These are phyloP conservation scores for Enteromius unitaeniatus DNA, from an alignment of 2,797 vertebrate species.

Conservation along the genomic window DNA sequence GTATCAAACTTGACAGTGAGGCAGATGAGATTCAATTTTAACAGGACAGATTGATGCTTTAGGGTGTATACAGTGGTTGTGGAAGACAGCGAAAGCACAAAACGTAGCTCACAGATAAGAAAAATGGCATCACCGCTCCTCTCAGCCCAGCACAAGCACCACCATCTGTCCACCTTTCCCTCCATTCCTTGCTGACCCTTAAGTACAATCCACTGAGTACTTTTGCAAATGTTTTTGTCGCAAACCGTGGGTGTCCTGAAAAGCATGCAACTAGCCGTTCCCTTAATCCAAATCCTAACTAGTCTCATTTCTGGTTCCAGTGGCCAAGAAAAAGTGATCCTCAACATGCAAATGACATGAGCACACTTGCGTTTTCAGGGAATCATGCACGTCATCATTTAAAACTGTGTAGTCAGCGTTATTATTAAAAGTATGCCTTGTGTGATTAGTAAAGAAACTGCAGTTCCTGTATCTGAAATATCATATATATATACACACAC, in stretches of 20 bases:
- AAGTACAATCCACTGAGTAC: constrained; percentile 23
- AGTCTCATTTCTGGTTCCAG: neutral
- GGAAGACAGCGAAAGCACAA: constrained; percentile 32
- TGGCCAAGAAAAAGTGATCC: neutral
- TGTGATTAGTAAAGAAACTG: constrained; percentile 52
- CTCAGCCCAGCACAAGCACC: constrained; percentile 30
- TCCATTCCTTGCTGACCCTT: constrained; percentile 15
- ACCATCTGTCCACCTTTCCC: constrained; percentile 45
- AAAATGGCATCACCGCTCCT: constrained; percentile 31
- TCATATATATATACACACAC: neutral
- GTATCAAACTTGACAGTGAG: neutral
- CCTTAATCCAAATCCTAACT: constrained; percentile 25
- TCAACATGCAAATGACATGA: constrained; percentile 31
- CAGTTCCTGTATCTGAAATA: constrained; percentile 46
- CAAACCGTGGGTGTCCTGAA: constrained; percentile 16
- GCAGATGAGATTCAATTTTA: constrained; percentile 3
- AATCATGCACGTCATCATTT: neutral
- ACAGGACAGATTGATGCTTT: constrained; percentile 16
- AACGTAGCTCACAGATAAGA: constrained; percentile 1
- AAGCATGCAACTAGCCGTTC: neutral
- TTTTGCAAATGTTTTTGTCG: neutral
- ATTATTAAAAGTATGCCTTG: constrained; percentile 25
- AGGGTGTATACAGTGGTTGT: neutral
- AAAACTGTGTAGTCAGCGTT: constrained; percentile 13
- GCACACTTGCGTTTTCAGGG: constrained; percentile 11